Base-by-base conservation (phyloP, 1,140 invertebrate species). In the Nixonia krombeini region DNA sequence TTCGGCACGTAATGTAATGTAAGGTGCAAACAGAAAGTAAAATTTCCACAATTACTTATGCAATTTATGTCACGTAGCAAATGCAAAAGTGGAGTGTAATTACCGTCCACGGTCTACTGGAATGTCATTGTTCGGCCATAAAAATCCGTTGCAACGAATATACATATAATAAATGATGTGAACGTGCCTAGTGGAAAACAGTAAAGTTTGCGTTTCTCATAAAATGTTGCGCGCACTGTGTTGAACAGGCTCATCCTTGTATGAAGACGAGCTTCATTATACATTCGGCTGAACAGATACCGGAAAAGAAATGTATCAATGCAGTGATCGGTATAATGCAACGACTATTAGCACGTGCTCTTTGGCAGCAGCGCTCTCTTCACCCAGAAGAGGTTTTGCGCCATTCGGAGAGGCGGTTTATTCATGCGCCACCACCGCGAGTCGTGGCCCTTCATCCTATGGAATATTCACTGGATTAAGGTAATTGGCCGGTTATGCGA, bases 401-500 rank as follows among this genome's bases (percentile, higher is more conserved):
- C 40, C 26, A 12, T 55, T 45, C 41, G 10, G n/a, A 9, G 38
- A 37, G 37, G 17, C 10, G 10, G 4, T 44, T 23, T 6, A 12
- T 26, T 26, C 33, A 61, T 40, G 21, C 37, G 44, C 29, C 13
- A 46, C 21, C 21, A 9, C n/a, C n/a, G n/a, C n/a, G n/a, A n/a
- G n/a, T 44, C 59, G 53, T 41, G 61, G 61, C 57, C 70, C 72
- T 81, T 82, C 73, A 78, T 83, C 70, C 62, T 55, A 65, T 65
- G 70, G 75, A 82, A 83, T 83, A 84, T 84, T 83, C 79, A 83
- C 78, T 73, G 80, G 74, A 85, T 83, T 83, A 82, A 81, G 80
- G 76, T 83, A 85, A 83, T 83, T 84, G 80, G 61, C 57, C 70
- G 78, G 53, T 81, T 74, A 72, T 38, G 65, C 62, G 68, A 64